A percentile compares a stretch with the other conserved stretches of the same genome.
These are phyloP conservation scores for Micronycteris hirsuta DNA, from an alignment of 2,113 vertebrate genomes.

Conservation along the genomic window DNA sequence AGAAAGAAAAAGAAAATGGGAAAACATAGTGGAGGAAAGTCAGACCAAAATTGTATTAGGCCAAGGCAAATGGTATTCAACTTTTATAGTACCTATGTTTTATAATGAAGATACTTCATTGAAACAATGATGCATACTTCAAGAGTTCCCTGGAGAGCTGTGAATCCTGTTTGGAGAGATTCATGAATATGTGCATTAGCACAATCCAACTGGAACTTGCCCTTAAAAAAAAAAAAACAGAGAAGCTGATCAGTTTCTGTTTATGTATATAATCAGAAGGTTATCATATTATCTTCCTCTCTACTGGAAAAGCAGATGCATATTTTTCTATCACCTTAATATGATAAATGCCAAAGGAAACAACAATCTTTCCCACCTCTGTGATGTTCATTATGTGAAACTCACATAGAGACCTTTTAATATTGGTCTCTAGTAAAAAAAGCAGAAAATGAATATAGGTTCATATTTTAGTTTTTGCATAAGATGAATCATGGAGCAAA, in stretches of 20 bases:
- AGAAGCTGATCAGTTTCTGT: conserved; percentile 83
- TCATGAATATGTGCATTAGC: conserved; percentile 89
- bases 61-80: conserved; percentile 82
- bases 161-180: conserved; percentile 88
- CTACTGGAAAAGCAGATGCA: conserved; percentile 76
- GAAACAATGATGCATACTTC: conserved; percentile 89
- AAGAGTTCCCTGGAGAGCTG: conserved; percentile 85
- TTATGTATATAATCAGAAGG: conserved; percentile 87
- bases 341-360: conserved; percentile 77
- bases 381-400: conserved; percentile 54
- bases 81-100: conserved; percentile 85
- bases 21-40: conserved; percentile 73
- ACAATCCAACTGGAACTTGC: conserved; percentile 85
- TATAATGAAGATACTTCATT: conserved; percentile 89
- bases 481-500: conserved; percentile 58
- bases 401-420: conserved; percentile 53
- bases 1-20: neutral
- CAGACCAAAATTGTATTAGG: conserved; percentile 78
- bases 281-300: conserved; percentile 83
- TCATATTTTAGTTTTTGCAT: conserved; percentile 63
- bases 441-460: conserved; percentile 11
- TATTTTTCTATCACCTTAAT: conserved; percentile 59
- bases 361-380: conserved; percentile 38
- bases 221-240: conserved; percentile 82
- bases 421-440: conserved; percentile 9